Percentiles rank a stretch among this genome's conserved stretches.
Evolutionary conservation across 2,888 invertebrate genomes (phyloP).

Genomic region (Plusia festucae): DNA sequence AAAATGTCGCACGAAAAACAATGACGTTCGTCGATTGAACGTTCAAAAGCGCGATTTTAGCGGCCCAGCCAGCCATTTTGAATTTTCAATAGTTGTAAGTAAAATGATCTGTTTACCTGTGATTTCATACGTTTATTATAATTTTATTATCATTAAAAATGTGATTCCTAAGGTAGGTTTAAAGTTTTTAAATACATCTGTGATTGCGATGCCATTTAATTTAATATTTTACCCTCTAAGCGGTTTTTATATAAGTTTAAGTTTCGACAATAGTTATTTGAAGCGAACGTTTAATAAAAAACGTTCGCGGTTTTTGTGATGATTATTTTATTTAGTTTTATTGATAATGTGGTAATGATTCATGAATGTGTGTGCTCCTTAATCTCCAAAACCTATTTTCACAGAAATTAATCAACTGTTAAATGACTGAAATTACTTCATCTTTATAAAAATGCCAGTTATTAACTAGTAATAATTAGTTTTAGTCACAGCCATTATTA

Average conservation of each 20-base stretch:
- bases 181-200: slow-evolving; percentile 80
- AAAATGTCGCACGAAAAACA: slow-evolving; percentile 44
- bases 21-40: slow-evolving; percentile 42
- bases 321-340: slow-evolving; percentile 63
- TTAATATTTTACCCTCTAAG: slow-evolving; percentile 73
- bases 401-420: background rate
- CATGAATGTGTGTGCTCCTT: slow-evolving; percentile 23
- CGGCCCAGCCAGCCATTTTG: slow-evolving; percentile 58
- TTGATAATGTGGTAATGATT: slow-evolving; percentile 50
- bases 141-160: slow-evolving; percentile 73
- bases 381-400: background rate
- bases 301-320: slow-evolving; percentile 60
- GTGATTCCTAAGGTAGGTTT: slow-evolving; percentile 78
- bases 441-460: slow-evolving; percentile 2
- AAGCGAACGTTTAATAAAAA: slow-evolving; percentile 27
- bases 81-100: slow-evolving; percentile 80
- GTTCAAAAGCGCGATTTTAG: slow-evolving; percentile 40
- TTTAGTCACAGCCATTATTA: background rate
- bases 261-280: slow-evolving; percentile 70
- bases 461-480: background rate
- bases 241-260: slow-evolving; percentile 71
- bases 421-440: background rate
- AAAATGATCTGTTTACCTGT: slow-evolving; percentile 80
- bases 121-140: slow-evolving; percentile 81
- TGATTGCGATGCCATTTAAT: slow-evolving; percentile 84